Base-by-base conservation (phyloP, 2,113 vertebrate genomes). In the Pedetes capensis region DNA sequence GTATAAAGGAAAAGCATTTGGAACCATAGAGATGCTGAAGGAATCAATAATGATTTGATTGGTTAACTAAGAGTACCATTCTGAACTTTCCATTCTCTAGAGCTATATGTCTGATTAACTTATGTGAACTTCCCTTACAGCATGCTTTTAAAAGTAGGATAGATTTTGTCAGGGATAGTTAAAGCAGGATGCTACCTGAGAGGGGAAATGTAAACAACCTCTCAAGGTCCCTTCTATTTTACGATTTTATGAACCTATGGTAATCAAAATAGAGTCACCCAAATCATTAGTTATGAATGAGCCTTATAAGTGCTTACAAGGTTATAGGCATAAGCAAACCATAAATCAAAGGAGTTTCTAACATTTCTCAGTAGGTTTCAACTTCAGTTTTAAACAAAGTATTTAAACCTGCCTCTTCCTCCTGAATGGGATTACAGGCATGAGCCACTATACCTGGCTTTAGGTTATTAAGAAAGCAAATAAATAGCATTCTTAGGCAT, bases 101-200 rank as follows among this genome's bases (percentile, higher is more conserved):
- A 79, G 81, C 39, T 69, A 8, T 34, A 37, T 94, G 57, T 92
- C 47, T 59, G 61, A 92, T 96, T 90, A 87, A 97, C 93, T 92
- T 95, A 85, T 82, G 55, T 44, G 57, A 82, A 82, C 88, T 93
- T 92, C 66, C 39, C 92, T 89, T 32, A 57, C 13, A 84, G 76
- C 4, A 2, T 51, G 22, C 23, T 81, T 95, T 88, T 91, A 81
- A 95, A 95, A 89, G 27, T 69, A 75, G 61, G 34, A 80, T 49
- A 61, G 57, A 63, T 78, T 96, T 94, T 91, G 80, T 92, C 68
- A 86, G 88, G 91, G 68, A n/a, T 49, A 69, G 88, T 95, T 85
- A 92, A n/a, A 90, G 51, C 55, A 64, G 22, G 44, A 53, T 64
- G 34, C 37, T 11, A 0, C 42, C 49, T n/a, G 34, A 51, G 49